These are phyloP conservation scores for Cynocephalus volans DNA, from an alignment of 2,113 vertebrate species.

Conservation along the genomic window DNA sequence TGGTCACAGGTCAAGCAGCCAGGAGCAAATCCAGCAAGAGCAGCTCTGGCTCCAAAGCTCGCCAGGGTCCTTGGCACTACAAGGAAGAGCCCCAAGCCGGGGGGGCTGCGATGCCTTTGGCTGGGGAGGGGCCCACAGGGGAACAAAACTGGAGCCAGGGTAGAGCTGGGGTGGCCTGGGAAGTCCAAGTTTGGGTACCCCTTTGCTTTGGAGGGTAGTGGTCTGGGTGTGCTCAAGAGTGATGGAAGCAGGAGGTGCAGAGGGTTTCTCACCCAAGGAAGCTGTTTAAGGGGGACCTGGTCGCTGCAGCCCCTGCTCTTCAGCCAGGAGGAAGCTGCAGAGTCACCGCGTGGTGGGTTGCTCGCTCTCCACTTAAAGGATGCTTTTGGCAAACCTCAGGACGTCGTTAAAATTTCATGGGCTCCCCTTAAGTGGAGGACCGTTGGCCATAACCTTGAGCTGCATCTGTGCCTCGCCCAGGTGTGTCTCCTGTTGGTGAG, in stretches of 20 bases:
- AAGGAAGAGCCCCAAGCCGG: not conserved
- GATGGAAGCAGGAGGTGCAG: not conserved
- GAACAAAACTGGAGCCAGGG: not conserved
- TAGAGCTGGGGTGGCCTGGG: not conserved
- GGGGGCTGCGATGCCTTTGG: not conserved
- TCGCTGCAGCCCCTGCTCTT: constrained; percentile 69
- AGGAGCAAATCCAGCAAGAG: fast-evolving
- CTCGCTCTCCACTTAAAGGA: not conserved
- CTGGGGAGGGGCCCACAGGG: fast-evolving
- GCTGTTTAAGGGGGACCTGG: constrained; percentile 81
- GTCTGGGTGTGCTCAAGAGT: not conserved
- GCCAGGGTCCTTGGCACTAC: not conserved
- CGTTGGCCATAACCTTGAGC: not conserved
- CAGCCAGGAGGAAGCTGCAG: constrained; percentile 78
- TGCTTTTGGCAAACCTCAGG: not conserved
- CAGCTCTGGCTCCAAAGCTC: not conserved
- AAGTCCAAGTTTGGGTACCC: not conserved
- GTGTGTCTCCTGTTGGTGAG: not conserved
- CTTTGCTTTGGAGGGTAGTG: fast-evolving
- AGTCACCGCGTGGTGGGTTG: not conserved
- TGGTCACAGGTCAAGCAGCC: not conserved
- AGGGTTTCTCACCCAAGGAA: constrained; percentile 34
- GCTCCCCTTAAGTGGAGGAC: not conserved
- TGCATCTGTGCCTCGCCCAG: fast-evolving
- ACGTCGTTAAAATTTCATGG: not conserved